Conservation (phyloP, 2,113 vertebrate species). For the Ifrita kowaldi region DNA sequence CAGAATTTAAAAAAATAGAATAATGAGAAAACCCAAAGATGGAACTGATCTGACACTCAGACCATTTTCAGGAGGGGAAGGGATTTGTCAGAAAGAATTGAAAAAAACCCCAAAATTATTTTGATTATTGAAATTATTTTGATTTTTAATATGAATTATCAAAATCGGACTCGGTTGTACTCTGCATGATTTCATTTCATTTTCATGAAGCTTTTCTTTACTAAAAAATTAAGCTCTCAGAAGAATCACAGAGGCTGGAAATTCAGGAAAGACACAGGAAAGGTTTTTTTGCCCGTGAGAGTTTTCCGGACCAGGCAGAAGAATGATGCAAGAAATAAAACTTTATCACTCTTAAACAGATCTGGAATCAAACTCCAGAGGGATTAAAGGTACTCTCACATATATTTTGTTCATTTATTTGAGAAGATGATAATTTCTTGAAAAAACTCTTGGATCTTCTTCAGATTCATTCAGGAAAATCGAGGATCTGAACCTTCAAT, state of each 20-base stretch:
- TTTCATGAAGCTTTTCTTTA: not conserved
- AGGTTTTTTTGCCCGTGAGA: not conserved
- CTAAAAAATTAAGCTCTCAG: not conserved
- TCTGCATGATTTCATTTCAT: not conserved
- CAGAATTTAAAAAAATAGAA: fast-evolving
- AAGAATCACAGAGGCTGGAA: not conserved
- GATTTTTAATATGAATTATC: not conserved
- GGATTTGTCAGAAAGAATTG: not conserved
- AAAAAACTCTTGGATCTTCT: not conserved
- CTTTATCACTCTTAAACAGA: not conserved
- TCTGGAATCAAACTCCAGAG: not conserved
- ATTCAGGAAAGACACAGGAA: not conserved
- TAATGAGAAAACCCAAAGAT: fast-evolving
- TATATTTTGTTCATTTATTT: not conserved
- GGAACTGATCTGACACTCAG: too few species aligned
- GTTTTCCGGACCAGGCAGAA: not conserved
- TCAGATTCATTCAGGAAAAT: not conserved
- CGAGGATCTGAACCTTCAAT: not conserved
- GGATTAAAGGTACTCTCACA: not conserved
- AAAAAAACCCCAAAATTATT: not conserved
- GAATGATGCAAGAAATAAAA: not conserved
- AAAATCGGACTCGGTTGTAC: not conserved
- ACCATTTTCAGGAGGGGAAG: not conserved
- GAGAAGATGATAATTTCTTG: not conserved
- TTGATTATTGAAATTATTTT: not conserved